phyloP scores from a whole-genome alignment of 2,113 vertebrate genomes.

The Phalacrocorax aristotelis region DNA sequence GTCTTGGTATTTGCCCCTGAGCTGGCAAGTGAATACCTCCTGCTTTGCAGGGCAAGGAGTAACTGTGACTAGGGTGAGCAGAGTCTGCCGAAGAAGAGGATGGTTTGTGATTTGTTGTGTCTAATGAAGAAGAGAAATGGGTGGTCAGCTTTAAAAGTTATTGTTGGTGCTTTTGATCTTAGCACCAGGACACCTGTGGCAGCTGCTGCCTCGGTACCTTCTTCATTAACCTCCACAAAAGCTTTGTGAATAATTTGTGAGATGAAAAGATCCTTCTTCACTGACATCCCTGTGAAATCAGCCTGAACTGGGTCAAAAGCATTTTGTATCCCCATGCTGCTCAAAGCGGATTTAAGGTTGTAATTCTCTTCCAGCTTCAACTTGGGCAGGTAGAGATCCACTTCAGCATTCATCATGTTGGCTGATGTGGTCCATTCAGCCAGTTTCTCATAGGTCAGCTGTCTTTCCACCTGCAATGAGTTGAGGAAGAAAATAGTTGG shows the following conservation, averaged over 20 bases:
- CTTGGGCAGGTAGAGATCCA: conserved; percentile 78
- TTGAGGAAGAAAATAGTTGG: not conserved
- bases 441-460: conserved; percentile 80
- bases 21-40: not conserved
- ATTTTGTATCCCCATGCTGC: conserved; percentile 81
- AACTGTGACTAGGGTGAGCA: conserved; percentile 59
- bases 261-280: conserved; percentile 74
- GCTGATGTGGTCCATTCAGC: conserved; percentile 75
- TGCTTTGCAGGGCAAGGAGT: not conserved
- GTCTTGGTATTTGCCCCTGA: not conserved
- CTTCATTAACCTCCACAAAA: conserved; percentile 88
- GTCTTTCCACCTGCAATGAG: conserved; percentile 76
- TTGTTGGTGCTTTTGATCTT: conserved; percentile 34
- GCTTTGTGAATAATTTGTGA: conserved; percentile 87
- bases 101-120: conserved; percentile 66
- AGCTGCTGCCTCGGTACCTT: conserved; percentile 86
- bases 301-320: conserved; percentile 69
- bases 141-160: conserved; percentile 68
- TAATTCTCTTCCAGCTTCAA: conserved; percentile 83
- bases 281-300: conserved; percentile 86
- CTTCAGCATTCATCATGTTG: conserved; percentile 71
- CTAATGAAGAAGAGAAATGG: conserved; percentile 79
- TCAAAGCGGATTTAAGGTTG: conserved; percentile 73
- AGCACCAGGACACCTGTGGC: conserved; percentile 70
- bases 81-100: conserved; percentile 75